phyloP scores from a whole-genome alignment of 2,113 vertebrate genomes.

The Pachycephala philippinensis region DNA sequence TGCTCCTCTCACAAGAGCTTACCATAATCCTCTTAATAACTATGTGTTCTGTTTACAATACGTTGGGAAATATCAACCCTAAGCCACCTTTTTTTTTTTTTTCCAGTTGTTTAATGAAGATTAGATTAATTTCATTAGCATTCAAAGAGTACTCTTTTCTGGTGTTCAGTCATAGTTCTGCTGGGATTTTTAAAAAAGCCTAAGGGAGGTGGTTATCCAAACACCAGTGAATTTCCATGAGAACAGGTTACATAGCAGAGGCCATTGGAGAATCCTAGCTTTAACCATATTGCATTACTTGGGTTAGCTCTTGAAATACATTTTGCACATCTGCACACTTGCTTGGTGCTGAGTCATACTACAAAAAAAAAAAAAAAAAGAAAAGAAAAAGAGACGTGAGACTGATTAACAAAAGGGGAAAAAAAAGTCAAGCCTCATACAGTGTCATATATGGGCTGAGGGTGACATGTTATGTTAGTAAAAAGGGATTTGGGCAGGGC shows the following conservation, averaged over 20 bases:
- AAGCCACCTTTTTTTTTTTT: neutral
- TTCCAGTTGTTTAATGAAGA: neutral
- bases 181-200: neutral
- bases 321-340: neutral
- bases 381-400: rapidly evolving
- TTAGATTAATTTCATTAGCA: conserved; percentile 29
- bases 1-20: neutral
- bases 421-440: rapidly evolving
- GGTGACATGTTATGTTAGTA: neutral
- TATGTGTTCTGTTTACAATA: conserved; percentile 15
- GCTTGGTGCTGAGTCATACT: neutral
- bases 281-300: neutral
- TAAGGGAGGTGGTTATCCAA: neutral
- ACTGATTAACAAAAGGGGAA: neutral
- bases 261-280: neutral
- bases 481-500: neutral
- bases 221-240: neutral
- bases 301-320: neutral
- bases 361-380: neutral
- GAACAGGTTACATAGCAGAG: neutral
- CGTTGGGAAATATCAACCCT: neutral
- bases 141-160: neutral
- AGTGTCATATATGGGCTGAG: neutral
- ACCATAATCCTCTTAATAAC: conserved; percentile 36
- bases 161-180: neutral